phyloP scores from a whole-genome alignment of 1,140 invertebrate genomes.

The Ceratosolen fusciceps region DNA sequence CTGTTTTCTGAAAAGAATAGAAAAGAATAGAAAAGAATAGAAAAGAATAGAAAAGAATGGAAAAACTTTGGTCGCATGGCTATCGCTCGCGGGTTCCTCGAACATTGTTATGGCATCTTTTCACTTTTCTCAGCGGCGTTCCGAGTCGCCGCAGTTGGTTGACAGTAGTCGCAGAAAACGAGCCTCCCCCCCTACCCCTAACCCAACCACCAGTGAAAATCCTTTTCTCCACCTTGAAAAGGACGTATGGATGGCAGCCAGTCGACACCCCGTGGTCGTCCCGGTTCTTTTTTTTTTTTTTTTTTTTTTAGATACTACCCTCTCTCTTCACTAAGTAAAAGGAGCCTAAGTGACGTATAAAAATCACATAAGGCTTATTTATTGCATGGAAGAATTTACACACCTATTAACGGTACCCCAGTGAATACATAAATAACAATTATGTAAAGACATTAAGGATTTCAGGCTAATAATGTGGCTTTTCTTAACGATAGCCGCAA shows the following conservation, averaged over 20 bases:
- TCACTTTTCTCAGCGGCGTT: neutral
- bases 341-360: neutral
- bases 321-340: too few relatives aligned
- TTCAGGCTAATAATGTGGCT: neutral
- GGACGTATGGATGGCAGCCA: too few relatives aligned
- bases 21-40: too few relatives aligned
- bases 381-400: slow-evolving; percentile 8
- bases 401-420: neutral
- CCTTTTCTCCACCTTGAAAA: too few relatives aligned
- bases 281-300: too few relatives aligned
- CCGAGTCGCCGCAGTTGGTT: neutral
- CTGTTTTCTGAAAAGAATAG: too few relatives aligned
- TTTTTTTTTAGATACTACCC: too few relatives aligned
- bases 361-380: neutral
- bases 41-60: too few relatives aligned
- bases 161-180: neutral
- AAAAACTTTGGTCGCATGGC: neutral
- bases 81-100: neutral
- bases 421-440: slow-evolving; percentile 19
- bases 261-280: too few relatives aligned
- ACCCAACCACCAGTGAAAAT: too few relatives aligned
- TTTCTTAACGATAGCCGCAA: neutral
- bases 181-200: too few relatives aligned
- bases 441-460: neutral
- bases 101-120: slow-evolving; percentile 8